A percentile compares a stretch with the other conserved stretches of the same genome.
Conservation (phyloP, 2,797 vertebrate species). For the Momotus momota region DNA sequence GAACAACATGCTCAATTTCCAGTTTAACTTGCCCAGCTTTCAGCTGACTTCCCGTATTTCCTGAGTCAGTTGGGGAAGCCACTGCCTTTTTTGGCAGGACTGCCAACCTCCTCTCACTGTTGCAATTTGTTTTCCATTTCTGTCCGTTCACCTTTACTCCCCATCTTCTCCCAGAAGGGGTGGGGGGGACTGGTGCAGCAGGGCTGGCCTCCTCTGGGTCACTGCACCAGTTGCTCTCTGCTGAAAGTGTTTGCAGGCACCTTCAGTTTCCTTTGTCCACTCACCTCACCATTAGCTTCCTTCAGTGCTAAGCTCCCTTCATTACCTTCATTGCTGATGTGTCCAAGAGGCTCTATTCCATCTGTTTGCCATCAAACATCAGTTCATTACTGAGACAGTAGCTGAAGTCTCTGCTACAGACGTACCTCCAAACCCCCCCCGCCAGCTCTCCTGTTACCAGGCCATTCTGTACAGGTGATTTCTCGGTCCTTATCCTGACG, state of each 20-base stretch:
- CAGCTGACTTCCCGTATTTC: background rate
- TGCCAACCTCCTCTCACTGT: background rate
- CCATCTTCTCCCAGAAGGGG: background rate
- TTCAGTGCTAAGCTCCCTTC: background rate
- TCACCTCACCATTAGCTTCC: background rate
- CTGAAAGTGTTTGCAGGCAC: background rate
- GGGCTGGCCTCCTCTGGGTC: background rate
- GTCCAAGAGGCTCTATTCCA: background rate
- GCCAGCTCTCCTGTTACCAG: background rate
- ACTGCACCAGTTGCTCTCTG: accelerated
- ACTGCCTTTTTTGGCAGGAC: background rate
- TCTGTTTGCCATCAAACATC: accelerated
- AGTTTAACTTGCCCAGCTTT: background rate
- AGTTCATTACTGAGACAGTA: background rate
- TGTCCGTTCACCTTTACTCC: background rate
- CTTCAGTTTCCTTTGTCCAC: background rate
- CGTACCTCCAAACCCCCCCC: background rate
- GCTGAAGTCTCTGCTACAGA: background rate
- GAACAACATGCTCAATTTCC: background rate
- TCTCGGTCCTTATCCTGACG: background rate
- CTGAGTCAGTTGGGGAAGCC: background rate
- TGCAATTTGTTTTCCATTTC: background rate
- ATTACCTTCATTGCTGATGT: background rate
- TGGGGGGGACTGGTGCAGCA: background rate
- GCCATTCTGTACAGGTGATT: background rate